Base-by-base conservation (phyloP, 1,140 invertebrate genomes). In the Heliconius hewitsoni region DNA sequence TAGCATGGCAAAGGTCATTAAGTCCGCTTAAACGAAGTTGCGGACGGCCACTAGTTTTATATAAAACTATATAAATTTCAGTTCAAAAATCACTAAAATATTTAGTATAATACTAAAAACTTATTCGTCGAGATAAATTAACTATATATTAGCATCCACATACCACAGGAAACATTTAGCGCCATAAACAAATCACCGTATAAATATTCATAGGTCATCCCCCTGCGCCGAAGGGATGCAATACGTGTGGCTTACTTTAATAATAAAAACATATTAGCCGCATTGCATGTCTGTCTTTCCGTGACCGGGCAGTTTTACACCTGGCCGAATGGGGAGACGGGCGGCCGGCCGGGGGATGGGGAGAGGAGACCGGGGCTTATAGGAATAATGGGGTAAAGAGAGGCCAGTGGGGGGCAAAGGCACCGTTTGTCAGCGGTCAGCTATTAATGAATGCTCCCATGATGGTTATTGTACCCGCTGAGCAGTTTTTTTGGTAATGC, bases 251-350 rank as follows among this genome's bases (percentile, higher is more conserved):
- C 76, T 78, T 88, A 84, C 85, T 91, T 91, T 92, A 91, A 93
- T 93, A 93, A 93, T 93, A 93, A 93, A 92, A 94, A 93, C 92
- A 90, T 94, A 94, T 94, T 94, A 94, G 92, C 88, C 86, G 87
- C 92, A 94, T 94, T 87, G 92, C 92, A 93, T 94, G 92, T 94
- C 91, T 89, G 87, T 89, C 82, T 91, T 94, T 92, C 89, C 92
- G 92, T 94, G 92, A 94, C 91, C 91, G 88, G 86, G 91, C 92
- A 91, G 91, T 93, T 94, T 94, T 94, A 94, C 92, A 94, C 92
- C 92, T 94, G 92, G 92, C 82, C 86, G 85, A 86, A 85, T 86
- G 83, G 88, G 89, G 87, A 87, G 88, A 83, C 77, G 82, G 87
- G 81, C 55, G 81, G 73, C 34, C 50, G 77, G 77, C 66, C 50